Base-by-base conservation (phyloP, 1,140 invertebrate species). In the Dreissena polymorpha region DNA sequence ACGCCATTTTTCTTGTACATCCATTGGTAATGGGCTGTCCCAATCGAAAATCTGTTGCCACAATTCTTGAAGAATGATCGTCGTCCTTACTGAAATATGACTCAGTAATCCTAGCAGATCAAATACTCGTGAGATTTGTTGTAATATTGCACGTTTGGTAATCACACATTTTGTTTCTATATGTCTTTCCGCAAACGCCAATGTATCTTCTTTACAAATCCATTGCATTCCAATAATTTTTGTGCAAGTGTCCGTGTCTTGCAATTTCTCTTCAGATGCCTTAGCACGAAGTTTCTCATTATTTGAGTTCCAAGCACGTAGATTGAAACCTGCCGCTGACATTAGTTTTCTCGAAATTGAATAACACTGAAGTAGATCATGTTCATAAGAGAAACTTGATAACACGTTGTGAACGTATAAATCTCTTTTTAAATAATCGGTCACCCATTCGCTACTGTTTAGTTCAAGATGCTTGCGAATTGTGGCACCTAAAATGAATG, bases 391-490 rank as follows among this genome's bases (percentile, higher is more conserved):
- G 25, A 68, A 68, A 25, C 67, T 68, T 21, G 67, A 68, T 68
- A 68, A n/a, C 23, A 73, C 60, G 25, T 84, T 77, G 53, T 77
- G 73, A 29, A 84, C 74, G 72, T 84, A 84, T 25, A 77, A 53
- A 64, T 72, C 69, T 25, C 51, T 50, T 53, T 68, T n/a, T 10
- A 76, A 27, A 21, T 21, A 53, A 53, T 49, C 27, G 13, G 69
- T 67, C 39, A 27, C 49, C 25, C 51, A 51, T 39, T n/a, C 16
- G 27, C 18, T 25, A 39, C 21, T 13, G 53, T 53, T 73, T 8
- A 53, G 16, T 73, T 73, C 70, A 21, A 73, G 49, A 53, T 73
- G 70, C 70, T 73, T 73, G 7, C 50, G 16, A 18, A 73, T 53
- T 10, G 70, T 73, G 18, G 70, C 70, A 25, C 51, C 13, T 12